Conservation (phyloP, 2,113 vertebrate species). For the Vulpes vulpes region DNA sequence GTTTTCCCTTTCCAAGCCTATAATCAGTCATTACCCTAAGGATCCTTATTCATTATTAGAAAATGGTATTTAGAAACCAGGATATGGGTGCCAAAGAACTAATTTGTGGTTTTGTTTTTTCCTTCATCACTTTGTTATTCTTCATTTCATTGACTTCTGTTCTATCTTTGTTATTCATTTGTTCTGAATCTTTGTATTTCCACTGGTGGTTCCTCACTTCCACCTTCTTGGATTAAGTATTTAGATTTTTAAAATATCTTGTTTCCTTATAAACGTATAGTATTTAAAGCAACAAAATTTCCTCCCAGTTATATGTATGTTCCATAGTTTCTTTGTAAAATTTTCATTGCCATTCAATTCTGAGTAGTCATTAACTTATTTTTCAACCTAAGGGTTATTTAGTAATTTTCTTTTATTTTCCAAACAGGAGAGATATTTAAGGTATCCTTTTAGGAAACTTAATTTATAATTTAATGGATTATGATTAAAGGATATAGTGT, state of each 20-base stretch:
- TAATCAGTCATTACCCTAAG: not conserved
- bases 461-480: constrained; percentile 23
- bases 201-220: not conserved
- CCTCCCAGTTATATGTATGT: not conserved
- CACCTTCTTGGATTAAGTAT: constrained; percentile 6
- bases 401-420: not conserved
- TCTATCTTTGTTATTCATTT: not conserved
- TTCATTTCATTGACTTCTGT: not conserved
- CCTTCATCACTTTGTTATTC: not conserved
- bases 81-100: not conserved
- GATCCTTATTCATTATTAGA: not conserved
- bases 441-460: not conserved
- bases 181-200: not conserved
- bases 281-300: constrained; percentile 12
- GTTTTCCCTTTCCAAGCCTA: not conserved
- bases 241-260: not conserved
- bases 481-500: not conserved
- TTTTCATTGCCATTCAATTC: constrained; percentile 13
- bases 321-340: not conserved
- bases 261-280: not conserved
- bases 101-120: not conserved
- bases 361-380: constrained; percentile 20
- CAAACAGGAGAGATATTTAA: not conserved
- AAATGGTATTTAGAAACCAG: not conserved
- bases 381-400: not conserved